phyloP scores from a whole-genome alignment of 2,113 vertebrate species.

The Cervus canadensis region DNA sequence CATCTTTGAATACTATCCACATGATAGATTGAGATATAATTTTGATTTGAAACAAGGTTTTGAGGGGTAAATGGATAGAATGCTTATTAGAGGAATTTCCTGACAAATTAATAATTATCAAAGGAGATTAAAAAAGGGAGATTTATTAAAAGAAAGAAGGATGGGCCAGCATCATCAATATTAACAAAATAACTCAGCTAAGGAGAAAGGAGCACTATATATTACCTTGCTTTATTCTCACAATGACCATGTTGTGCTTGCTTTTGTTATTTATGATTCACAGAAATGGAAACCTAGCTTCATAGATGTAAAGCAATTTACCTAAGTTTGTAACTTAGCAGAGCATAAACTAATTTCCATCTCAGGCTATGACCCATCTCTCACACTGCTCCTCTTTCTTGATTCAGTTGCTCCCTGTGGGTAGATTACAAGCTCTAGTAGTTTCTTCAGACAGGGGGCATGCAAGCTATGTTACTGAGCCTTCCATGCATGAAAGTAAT shows the following conservation, averaged over 20 bases:
- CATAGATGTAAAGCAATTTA: background rate
- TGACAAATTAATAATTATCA: background rate
- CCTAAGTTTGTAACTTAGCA: background rate
- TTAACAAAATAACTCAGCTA: background rate
- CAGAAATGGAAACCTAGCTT: background rate
- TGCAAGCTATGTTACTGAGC: background rate
- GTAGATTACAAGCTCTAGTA: background rate
- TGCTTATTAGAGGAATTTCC: background rate
- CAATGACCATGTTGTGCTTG: too few relatives aligned
- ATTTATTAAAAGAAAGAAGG: background rate
- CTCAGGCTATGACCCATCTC: rapidly evolving
- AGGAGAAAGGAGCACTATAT: background rate
- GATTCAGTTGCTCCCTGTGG: background rate
- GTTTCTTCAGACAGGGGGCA: background rate
- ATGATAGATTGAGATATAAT: background rate
- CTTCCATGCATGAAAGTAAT: background rate
- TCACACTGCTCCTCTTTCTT: background rate
- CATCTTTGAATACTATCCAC: background rate
- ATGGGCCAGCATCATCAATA: background rate
- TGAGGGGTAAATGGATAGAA: background rate
- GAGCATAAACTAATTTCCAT: background rate
- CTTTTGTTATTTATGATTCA: background rate
- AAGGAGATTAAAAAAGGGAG: background rate
- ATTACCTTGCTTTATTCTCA: background rate
- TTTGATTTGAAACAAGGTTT: background rate